Percentiles rank a stretch among this genome's conserved stretches.
Evolutionary conservation across 2,113 vertebrate species (phyloP).

Genomic region (Vidua macroura): DNA sequence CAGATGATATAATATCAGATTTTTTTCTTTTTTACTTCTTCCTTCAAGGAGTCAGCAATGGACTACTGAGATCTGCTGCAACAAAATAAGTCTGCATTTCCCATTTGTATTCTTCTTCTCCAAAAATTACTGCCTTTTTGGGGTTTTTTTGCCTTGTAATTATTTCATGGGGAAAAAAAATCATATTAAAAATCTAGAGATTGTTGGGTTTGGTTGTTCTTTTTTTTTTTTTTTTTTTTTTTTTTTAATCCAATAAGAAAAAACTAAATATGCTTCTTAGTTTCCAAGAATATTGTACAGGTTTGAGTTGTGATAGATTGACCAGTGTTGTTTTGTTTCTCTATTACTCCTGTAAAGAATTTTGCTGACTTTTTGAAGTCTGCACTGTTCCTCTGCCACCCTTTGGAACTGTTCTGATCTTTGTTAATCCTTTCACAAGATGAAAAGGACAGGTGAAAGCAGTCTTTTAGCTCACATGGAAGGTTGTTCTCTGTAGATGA

Average conservation of each 20-base stretch:
- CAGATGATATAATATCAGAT: not conserved
- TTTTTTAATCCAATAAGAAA: not conserved
- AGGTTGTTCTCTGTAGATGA: not conserved
- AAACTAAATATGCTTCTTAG: not conserved
- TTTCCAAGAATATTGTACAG: not conserved
- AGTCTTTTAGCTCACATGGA: not conserved
- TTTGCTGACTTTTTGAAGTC: not conserved
- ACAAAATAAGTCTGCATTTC: not conserved
- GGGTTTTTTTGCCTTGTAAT: not conserved
- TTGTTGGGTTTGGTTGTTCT: fast-evolving
- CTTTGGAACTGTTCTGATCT: not conserved
- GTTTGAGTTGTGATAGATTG: not conserved
- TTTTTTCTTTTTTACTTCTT: not conserved
- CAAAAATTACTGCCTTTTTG: not conserved
- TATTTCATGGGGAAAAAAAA: not conserved
- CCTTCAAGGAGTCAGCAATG: not conserved
- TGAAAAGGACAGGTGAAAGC: not conserved
- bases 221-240: fast-evolving
- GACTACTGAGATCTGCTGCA: not conserved
- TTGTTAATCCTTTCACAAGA: not conserved
- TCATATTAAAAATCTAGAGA: not conserved
- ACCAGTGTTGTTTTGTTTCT: not conserved
- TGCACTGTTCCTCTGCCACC: not conserved
- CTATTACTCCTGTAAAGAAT: not conserved
- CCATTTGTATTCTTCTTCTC: not conserved